Base-by-base conservation (phyloP, 2,797 vertebrate species). In the Microcaecilia unicolor region DNA sequence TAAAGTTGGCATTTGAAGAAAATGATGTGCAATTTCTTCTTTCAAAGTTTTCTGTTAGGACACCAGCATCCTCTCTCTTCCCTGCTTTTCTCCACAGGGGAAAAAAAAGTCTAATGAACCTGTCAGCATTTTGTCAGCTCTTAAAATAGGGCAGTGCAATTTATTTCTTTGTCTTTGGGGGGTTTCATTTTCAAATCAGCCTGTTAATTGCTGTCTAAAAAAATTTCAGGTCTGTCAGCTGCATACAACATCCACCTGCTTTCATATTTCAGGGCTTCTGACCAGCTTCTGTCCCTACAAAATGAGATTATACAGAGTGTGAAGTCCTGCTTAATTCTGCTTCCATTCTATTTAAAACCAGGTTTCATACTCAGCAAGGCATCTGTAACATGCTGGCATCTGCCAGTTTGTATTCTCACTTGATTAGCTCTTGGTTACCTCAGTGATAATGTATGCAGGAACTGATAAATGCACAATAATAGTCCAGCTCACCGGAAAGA, bases 391-490 rank as follows among this genome's bases (percentile, higher is more conserved):
- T 65, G 57, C 40, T 42, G 45, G 51, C 14, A 3, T 56, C 60
- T 68, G 61, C 56, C 61, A 71, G 44, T 56, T 61, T 51, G 12
- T 51, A 31, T 55, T 70, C 57, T 6, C 57, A 65, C 66, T 63
- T 75, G 66, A 72, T 69, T 75, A 64, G 67, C 61, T 72, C 63
- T 66, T 70, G 58, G 61, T 74, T 74, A 67, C 67, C 56, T 73
- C 65, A 63, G 65, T 58, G 64, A 72, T 72, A 74, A 67, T 58
- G 64, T 65, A 70, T 72, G 44, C 50, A 75, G 68, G 64, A 65
- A 54, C 65, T 76, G 74, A 74, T 77, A 79, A 76, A 77, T 74
- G 67, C 64, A 72, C 59, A 70, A 63, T 74, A 74, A 75, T 58
- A 61, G 73, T 52, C 65, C 64, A 75, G 70, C 68, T 70, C 64